A percentile compares a stretch with the other conserved stretches of the same genome.
phyloP scores from a whole-genome alignment of 2,888 invertebrate genomes.

The Pseudeuparius sepicola region DNA sequence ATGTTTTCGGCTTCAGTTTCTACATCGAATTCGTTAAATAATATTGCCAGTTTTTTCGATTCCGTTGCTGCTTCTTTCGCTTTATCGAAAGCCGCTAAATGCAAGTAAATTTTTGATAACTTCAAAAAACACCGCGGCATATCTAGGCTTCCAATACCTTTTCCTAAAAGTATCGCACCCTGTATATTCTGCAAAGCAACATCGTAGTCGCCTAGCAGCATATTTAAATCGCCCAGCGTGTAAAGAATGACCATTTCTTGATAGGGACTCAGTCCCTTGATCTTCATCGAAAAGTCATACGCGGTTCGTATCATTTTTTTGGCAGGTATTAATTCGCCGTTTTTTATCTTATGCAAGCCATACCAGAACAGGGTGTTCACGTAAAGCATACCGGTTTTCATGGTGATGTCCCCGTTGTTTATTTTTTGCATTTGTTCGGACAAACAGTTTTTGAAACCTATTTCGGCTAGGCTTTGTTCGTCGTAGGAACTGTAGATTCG shows the following conservation, averaged over 20 bases:
- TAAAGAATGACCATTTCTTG: constrained; percentile 42
- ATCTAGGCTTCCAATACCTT: constrained; percentile 39
- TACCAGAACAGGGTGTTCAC: constrained; percentile 41
- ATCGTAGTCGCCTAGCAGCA: constrained; percentile 35
- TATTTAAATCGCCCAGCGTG: constrained; percentile 37
- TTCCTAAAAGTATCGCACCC: constrained; percentile 39
- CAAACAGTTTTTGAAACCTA: constrained; percentile 39
- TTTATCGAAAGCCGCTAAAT: constrained; percentile 33
- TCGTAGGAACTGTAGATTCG: constrained; percentile 37
- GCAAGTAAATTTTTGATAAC: constrained; percentile 36
- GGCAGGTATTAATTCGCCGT: constrained; percentile 31
- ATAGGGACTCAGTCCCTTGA: constrained; percentile 37
- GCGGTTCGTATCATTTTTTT: constrained; percentile 36
- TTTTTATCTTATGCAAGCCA: constrained; percentile 37
- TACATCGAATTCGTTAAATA: constrained; percentile 32
- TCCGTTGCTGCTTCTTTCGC: constrained; percentile 36
- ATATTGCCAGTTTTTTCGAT: constrained; percentile 32
- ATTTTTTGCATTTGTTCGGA: constrained; percentile 36
- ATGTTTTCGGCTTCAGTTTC: constrained; percentile 28
- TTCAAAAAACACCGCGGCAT: constrained; percentile 38
- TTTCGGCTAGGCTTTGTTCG: constrained; percentile 36
- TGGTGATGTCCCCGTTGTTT: constrained; percentile 33
- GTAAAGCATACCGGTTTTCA: constrained; percentile 38
- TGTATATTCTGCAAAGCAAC: constrained; percentile 37
- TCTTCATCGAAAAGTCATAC: constrained; percentile 36